Evolutionary conservation across 23 tunicate species (phyloP), one percentile per base, ranked within the genome.

Genomic region (Oikopleura dioica): DNA sequence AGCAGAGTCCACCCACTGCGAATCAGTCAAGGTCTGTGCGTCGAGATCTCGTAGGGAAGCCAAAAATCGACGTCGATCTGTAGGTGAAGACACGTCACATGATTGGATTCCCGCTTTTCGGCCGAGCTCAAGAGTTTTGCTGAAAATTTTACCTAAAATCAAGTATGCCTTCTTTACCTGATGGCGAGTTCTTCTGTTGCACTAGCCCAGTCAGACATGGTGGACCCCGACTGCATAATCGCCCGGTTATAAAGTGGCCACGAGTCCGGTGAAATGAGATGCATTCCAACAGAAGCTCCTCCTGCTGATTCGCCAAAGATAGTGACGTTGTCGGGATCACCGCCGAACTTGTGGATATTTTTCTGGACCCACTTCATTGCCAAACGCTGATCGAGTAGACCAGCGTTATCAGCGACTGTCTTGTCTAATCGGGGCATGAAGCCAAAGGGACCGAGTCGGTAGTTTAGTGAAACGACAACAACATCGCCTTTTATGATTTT

Each of bases 301-400:
- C 96, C 96, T 1, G 96, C 82, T 38, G 88, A 83, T 63, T 88
- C 96, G 35, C 88, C 96, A 77, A 88, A 88, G 35, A 88, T 50
- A 4, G 96, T 88, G 38, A 88, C 86, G 24, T 51, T 38, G 1
- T 76, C 38, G 4, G 82, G 82, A 68, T 88, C 85, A 36, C 96
- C 96, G 9, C 83, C 81, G 44, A 88, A 88, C 4, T 76, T 55
- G 30, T 77, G 79, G 38, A 88, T 84, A 38, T 88, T 88, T 9
- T 84, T 77, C 26, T 77, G 82, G 9, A 88, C 87, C 96, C 96
- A 88, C 37, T 78, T 30, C 33, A 88, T 82, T 0, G 89, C 96
- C n/a, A 88, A 77, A 69, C 84, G 81, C 58, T 88, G 96, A 38
- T 88, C 96, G 63, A 77, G 78, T 28, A 88, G 59, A 0, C 89